A percentile compares a stretch with the other conserved stretches of the same genome.
Evolutionary conservation across 1,140 invertebrate species (phyloP).

Genomic region (Drosophila tristis): DNA sequence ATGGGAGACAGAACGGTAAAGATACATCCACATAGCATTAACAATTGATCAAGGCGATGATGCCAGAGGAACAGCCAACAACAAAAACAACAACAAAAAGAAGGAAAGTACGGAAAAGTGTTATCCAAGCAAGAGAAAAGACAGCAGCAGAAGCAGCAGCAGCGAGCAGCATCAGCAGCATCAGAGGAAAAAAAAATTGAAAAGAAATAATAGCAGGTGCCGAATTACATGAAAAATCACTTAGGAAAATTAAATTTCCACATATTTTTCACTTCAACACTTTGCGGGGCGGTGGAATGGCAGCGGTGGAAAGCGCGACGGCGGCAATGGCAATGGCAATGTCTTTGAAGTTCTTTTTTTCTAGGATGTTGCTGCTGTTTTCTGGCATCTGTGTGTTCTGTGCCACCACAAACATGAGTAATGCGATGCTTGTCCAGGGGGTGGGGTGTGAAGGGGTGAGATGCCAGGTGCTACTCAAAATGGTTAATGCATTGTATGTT

Average conservation of each 20-base stretch:
- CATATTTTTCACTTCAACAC: conserved; percentile 81
- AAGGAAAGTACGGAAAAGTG: conserved; percentile 41
- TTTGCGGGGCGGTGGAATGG: too few relatives aligned
- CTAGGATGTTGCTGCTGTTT: conserved; percentile 19
- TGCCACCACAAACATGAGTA: conserved; percentile 76
- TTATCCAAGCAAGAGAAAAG: conserved; percentile 45
- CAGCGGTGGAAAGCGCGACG: not conserved
- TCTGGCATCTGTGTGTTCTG: conserved; percentile 37
- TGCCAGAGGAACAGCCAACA: not conserved
- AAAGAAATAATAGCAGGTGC: conserved; percentile 82
- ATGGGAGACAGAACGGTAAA: conserved; percentile 8
- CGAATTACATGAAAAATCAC: conserved; percentile 83
- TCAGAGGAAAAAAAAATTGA: conserved; percentile 55
- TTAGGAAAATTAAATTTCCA: conserved; percentile 82
- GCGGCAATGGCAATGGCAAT: conserved; percentile 43
- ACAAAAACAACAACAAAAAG: not conserved
- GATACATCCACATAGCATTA: conserved; percentile 75
- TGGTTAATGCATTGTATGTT: conserved; percentile 65
- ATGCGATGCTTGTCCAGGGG: conserved; percentile 55
- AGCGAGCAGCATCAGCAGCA: conserved; percentile 5
- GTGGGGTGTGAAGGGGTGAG: conserved; percentile 3
- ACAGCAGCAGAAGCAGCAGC: conserved; percentile 18
- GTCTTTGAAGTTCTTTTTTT: conserved; percentile 62
- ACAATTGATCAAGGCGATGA: conserved; percentile 71
- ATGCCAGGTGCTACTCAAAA: conserved; percentile 54